Conservation (phyloP, 2,888 invertebrate species). For the Polydrusus tereticollis region DNA sequence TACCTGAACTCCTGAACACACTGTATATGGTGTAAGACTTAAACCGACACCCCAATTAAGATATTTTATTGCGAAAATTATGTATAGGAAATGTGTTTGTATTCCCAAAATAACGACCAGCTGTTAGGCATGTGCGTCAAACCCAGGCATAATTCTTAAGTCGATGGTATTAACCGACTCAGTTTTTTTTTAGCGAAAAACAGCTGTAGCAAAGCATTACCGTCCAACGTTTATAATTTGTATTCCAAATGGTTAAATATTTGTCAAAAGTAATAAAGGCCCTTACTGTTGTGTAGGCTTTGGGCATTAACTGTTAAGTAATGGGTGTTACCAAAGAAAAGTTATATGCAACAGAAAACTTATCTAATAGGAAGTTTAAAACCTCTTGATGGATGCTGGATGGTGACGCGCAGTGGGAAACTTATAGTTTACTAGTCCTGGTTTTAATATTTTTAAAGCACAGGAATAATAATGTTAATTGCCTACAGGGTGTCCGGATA, state of each 20-base stretch:
- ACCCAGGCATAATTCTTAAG: neutral
- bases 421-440: no score
- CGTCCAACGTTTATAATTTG: neutral
- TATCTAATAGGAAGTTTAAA: no score
- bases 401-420: no score
- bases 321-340: no score
- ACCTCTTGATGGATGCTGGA: no score
- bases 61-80: neutral
- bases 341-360: no score
- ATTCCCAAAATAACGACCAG: slow-evolving; percentile 1
- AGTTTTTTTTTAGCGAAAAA: neutral
- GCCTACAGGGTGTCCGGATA: no score
- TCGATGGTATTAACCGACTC: neutral
- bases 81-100: neutral
- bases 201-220: neutral
- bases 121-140: neutral
- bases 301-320: no score
- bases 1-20: neutral
- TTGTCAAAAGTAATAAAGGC: no score
- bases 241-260: neutral
- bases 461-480: no score
- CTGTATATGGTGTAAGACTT: neutral
- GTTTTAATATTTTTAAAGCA: no score
- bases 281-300: no score
- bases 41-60: neutral